Conservation (phyloP, 2,113 vertebrate species). For the Podocnemis expansa region DNA sequence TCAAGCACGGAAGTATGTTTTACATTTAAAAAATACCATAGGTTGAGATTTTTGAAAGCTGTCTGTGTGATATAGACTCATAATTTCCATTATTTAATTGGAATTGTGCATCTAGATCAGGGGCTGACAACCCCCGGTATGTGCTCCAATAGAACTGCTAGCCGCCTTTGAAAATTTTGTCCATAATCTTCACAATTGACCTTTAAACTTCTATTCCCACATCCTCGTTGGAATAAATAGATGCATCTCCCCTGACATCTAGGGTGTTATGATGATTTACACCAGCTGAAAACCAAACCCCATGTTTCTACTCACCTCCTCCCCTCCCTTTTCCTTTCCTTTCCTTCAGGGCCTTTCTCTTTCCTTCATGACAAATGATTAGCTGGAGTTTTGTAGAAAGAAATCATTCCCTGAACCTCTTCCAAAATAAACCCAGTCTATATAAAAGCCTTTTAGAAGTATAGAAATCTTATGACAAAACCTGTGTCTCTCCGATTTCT, state of each 20-base stretch:
- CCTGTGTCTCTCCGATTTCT: neutral
- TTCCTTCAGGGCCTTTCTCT: neutral
- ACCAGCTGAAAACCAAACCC: neutral
- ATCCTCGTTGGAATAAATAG: too few relatives aligned
- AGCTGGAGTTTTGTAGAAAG: neutral
- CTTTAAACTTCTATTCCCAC: neutral
- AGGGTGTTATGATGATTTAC: neutral
- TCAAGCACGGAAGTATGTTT: neutral
- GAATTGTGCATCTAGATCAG: neutral
- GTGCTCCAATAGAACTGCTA: neutral
- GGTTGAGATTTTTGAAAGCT: neutral
- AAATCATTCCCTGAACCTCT: neutral
- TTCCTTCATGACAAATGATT: neutral
- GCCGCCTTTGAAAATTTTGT: neutral
- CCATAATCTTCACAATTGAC: neutral
- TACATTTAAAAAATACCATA: neutral
- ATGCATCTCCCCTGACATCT: neutral
- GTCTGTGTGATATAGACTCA: neutral
- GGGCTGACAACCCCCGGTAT: too few relatives aligned
- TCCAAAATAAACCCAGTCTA: neutral
- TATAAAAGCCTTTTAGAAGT: rapidly evolving
- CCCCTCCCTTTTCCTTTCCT: neutral
- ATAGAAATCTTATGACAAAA: neutral
- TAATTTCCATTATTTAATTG: neutral
- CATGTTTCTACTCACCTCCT: neutral